Conservation (phyloP, 2,888 invertebrate species). For the Choreutis nemorana region DNA sequence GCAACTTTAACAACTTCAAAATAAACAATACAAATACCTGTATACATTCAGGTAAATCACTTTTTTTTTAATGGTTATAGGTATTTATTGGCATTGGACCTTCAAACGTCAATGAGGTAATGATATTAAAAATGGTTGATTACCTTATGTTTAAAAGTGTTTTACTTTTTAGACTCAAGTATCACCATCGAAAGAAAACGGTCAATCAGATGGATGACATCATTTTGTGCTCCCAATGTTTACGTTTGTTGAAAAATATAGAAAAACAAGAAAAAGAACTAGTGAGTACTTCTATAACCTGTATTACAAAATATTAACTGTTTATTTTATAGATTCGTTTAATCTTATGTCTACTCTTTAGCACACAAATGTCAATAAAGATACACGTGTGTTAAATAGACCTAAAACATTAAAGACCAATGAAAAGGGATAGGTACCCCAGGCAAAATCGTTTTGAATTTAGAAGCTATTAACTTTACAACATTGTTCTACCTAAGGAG, state of each 20-base stretch:
- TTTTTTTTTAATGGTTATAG: neutral
- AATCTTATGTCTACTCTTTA: too few relatives aligned
- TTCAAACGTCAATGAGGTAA: neutral
- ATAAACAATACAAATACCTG: neutral
- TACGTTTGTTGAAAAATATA: constrained; percentile 37
- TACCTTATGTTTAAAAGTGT: constrained; percentile 1
- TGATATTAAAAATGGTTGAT: neutral
- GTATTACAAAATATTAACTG: too few relatives aligned
- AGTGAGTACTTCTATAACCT: constrained; percentile 30
- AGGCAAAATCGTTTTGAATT: too few relatives aligned
- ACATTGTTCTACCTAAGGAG: too few relatives aligned
- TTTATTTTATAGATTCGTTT: too few relatives aligned
- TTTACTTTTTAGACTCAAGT: constrained; percentile 34
- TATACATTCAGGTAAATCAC: neutral
- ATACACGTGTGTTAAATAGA: too few relatives aligned
- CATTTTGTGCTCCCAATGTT: constrained; percentile 47
- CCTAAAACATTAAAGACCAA: too few relatives aligned
- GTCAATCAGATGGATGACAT: constrained; percentile 55
- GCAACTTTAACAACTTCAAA: neutral
- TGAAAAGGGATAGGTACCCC: too few relatives aligned
- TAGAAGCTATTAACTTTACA: too few relatives aligned
- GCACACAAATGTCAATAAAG: too few relatives aligned
- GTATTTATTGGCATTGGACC: neutral
- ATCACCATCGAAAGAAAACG: constrained; percentile 54
- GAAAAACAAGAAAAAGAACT: constrained; percentile 56